Conservation (phyloP, 2,113 vertebrate genomes). For the Actinemys pallida region DNA sequence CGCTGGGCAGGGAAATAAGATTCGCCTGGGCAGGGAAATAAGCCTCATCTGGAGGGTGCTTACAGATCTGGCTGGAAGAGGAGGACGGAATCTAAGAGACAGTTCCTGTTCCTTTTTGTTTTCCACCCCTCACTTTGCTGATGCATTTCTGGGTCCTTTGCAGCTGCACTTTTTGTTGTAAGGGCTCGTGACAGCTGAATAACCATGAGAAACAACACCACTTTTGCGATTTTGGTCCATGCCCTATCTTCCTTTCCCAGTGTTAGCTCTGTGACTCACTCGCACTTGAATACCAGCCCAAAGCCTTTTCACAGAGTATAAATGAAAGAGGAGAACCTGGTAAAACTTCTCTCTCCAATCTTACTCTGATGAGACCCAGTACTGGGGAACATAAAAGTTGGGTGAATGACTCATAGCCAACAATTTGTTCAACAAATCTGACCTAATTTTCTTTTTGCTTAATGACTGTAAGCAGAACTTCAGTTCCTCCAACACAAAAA, state of each 20-base stretch:
- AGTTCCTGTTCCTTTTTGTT: not conserved
- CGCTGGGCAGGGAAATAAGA: too few species aligned
- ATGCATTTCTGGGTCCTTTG: accelerated
- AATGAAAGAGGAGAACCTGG: not conserved
- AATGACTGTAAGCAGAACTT: conserved; percentile 33
- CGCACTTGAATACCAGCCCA: not conserved
- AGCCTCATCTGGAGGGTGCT: too few species aligned
- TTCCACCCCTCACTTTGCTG: accelerated
- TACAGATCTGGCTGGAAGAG: not conserved
- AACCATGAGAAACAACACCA: not conserved
- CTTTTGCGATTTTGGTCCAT: not conserved
- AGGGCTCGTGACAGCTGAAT: not conserved
- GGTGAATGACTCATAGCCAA: not conserved
- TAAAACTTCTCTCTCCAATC: not conserved
- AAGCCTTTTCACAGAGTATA: not conserved
- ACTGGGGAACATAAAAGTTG: accelerated
- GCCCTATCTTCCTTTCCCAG: not conserved
- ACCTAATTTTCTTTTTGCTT: conserved; percentile 32
- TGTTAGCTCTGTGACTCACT: not conserved
- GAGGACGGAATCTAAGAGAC: accelerated
- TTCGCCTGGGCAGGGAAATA: too few species aligned
- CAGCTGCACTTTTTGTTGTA: accelerated
- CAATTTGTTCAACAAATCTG: conserved; percentile 48
- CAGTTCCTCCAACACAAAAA: not conserved
- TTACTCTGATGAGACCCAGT: not conserved